phyloP scores from a whole-genome alignment of 2,797 vertebrate species.

The Eulemur albifrons region DNA sequence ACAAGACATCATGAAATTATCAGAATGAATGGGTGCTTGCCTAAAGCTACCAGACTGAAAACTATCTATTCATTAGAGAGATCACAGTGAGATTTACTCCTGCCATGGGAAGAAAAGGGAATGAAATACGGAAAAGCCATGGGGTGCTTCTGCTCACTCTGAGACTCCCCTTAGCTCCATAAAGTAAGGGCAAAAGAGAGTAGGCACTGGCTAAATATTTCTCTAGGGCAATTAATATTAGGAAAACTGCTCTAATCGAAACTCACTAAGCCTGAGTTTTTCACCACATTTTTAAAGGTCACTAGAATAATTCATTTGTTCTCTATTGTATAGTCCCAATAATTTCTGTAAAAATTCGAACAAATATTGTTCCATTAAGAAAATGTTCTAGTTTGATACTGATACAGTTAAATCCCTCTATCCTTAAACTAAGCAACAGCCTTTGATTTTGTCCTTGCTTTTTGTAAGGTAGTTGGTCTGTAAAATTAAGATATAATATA shows the following conservation, averaged over 20 bases:
- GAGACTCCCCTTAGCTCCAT: neutral
- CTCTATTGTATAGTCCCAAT: neutral
- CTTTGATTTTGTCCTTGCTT: neutral
- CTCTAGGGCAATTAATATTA: neutral
- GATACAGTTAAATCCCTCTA: neutral
- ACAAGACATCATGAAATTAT: neutral
- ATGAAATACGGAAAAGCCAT: neutral
- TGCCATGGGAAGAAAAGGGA: neutral
- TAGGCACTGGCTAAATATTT: neutral
- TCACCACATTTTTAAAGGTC: neutral
- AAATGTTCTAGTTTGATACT: neutral
- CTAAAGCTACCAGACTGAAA: neutral
- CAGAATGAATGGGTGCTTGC: neutral
- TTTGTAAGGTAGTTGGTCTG: neutral
- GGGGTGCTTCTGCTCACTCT: neutral
- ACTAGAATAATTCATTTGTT: neutral
- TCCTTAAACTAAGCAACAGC: neutral
- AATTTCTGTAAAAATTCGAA: neutral
- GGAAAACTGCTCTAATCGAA: neutral
- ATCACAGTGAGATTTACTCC: neutral
- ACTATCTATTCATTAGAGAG: neutral
- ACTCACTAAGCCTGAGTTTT: neutral
- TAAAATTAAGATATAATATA: constrained; percentile 1
- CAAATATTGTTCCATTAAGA: neutral
- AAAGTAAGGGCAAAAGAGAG: neutral